A percentile compares a stretch with the other conserved stretches of the same genome.
phyloP scores from a whole-genome alignment of 2,797 vertebrate species.

The Dipus sagitta region DNA sequence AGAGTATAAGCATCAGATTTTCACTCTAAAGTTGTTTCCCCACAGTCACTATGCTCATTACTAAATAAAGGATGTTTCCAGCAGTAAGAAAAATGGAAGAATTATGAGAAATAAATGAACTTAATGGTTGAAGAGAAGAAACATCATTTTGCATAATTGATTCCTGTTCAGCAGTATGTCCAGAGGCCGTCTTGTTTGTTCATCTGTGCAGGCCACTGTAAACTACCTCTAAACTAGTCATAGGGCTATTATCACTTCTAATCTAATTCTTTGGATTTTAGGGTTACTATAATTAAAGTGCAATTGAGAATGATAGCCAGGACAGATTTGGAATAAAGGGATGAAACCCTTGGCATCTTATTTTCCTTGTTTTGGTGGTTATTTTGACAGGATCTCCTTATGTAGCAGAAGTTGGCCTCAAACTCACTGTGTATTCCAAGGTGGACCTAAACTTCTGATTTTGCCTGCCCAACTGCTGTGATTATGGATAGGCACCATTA shows the following conservation, averaged over 20 bases:
- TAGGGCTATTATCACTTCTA: neutral
- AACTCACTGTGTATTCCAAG: neutral
- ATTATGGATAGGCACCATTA: neutral
- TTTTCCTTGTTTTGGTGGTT: neutral
- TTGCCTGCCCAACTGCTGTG: neutral
- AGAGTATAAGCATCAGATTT: neutral
- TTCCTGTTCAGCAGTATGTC: neutral
- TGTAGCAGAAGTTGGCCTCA: too few relatives aligned
- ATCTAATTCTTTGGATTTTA: neutral
- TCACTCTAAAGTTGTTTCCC: neutral
- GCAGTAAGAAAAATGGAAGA: neutral
- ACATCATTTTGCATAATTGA: neutral
- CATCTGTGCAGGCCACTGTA: neutral
- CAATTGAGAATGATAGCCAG: neutral
- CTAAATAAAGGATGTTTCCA: constrained; percentile 27
- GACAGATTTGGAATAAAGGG: neutral
- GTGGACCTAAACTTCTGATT: neutral
- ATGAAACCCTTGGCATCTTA: neutral
- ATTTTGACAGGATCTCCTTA: neutral
- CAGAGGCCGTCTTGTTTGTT: constrained; percentile 2
- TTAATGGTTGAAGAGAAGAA: neutral
- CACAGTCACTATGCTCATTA: neutral
- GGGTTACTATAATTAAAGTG: neutral
- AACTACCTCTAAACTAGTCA: neutral
- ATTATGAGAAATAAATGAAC: neutral